Conservation (phyloP, 2,797 vertebrate genomes). For the Erithacus rubecula region DNA sequence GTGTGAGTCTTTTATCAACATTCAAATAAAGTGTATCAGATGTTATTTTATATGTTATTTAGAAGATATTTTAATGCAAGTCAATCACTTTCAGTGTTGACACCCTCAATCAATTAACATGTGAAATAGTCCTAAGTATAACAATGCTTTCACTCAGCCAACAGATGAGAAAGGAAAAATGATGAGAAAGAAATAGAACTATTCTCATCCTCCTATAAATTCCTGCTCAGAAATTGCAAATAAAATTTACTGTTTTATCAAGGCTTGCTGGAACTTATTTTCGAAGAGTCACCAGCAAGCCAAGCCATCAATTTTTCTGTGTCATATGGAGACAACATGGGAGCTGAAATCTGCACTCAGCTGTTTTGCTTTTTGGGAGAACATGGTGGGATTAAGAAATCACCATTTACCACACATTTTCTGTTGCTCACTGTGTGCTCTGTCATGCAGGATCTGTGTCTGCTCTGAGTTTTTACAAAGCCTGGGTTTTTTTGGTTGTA, state of each 20-base stretch:
- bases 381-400: background rate
- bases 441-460: background rate
- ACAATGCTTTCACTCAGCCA: background rate
- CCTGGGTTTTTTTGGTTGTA: background rate
- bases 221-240: constrained; percentile 32
- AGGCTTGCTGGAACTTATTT: constrained; percentile 41
- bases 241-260: constrained; percentile 46
- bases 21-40: background rate
- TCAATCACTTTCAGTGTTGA: background rate
- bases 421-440: background rate
- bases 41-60: background rate
- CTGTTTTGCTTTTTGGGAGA: constrained; percentile 31
- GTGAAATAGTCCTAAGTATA: background rate
- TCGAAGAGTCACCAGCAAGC: constrained; percentile 26
- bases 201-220: background rate
- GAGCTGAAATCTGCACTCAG: background rate
- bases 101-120: background rate
- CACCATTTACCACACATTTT: background rate
- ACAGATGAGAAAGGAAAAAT: background rate
- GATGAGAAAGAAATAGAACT: background rate
- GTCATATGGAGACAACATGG: background rate
- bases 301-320: constrained; percentile 37
- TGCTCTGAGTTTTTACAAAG: background rate
- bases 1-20: background rate
- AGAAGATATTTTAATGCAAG: background rate